Conservation (phyloP, 2,113 vertebrate genomes). For the Rattus norvegicus region DNA sequence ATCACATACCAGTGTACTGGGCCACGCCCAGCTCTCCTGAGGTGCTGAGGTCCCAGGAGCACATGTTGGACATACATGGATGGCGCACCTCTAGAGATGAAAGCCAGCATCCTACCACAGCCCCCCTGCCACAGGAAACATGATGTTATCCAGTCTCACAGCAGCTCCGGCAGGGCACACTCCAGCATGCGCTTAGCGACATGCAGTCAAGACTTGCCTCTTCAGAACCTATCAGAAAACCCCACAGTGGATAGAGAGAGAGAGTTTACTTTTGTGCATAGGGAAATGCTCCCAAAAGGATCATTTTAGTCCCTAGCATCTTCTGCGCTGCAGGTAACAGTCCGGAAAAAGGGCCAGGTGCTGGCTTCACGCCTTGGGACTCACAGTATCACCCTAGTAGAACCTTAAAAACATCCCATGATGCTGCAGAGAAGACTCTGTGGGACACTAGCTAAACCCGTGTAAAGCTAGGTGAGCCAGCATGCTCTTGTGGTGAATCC, state of each 20-base stretch:
- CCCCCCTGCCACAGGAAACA: background rate
- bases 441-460: background rate
- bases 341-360: background rate
- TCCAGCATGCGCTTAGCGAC: background rate
- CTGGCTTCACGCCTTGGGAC: background rate
- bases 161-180: background rate
- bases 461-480: background rate
- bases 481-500: background rate
- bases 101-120: background rate
- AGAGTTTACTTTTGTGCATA: background rate
- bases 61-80: background rate
- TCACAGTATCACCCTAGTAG: background rate
- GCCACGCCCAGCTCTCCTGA: background rate
- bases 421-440: too few species aligned
- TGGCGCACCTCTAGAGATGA: background rate
- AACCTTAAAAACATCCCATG: background rate
- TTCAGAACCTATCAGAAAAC: background rate
- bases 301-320: background rate
- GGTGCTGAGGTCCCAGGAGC: background rate
- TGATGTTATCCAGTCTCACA: background rate
- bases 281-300: background rate
- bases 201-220: background rate
- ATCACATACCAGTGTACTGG: background rate
- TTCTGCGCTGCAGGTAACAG: background rate
- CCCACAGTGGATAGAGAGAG: accelerated